Percentiles rank a stretch among this genome's conserved stretches.
Conservation (phyloP, 2,888 invertebrate species). For the Phragmatobia fuliginosa region DNA sequence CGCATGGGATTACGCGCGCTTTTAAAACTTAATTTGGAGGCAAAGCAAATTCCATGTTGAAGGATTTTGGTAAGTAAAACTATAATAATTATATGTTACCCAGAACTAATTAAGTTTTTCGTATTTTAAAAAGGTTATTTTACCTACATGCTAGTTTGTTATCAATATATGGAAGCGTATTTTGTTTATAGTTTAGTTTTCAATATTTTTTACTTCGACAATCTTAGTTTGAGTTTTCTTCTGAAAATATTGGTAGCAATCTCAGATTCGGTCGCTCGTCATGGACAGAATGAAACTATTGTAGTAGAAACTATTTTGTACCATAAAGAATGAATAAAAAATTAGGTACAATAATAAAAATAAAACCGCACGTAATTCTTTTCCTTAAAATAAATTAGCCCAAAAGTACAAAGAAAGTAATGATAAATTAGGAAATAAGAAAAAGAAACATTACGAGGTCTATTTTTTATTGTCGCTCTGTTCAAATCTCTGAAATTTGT, state of each 20-base stretch:
- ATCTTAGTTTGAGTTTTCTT: too few relatives aligned
- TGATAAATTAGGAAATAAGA: slow-evolving; percentile 35
- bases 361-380: not conserved
- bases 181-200: too few relatives aligned
- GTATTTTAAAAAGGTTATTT: too few relatives aligned
- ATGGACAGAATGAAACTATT: too few relatives aligned
- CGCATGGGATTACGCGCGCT: slow-evolving; percentile 24
- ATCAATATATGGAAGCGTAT: too few relatives aligned
- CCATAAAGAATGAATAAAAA: not conserved
- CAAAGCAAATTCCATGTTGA: not conserved
- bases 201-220: too few relatives aligned
- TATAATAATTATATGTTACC: not conserved
- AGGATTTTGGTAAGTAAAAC: not conserved
- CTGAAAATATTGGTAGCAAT: too few relatives aligned
- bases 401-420: slow-evolving; percentile 34
- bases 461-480: slow-evolving; percentile 29
- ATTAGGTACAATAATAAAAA: not conserved
- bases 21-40: slow-evolving; percentile 18
- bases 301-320: not conserved
- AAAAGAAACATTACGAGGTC: slow-evolving; percentile 24
- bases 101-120: too few relatives aligned
- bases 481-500: slow-evolving; percentile 40
- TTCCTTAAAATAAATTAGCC: slow-evolving; percentile 1
- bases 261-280: too few relatives aligned
- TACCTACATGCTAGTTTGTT: too few relatives aligned